Conservation (phyloP, 2,888 invertebrate species). For the Dryobotodes eremita region DNA sequence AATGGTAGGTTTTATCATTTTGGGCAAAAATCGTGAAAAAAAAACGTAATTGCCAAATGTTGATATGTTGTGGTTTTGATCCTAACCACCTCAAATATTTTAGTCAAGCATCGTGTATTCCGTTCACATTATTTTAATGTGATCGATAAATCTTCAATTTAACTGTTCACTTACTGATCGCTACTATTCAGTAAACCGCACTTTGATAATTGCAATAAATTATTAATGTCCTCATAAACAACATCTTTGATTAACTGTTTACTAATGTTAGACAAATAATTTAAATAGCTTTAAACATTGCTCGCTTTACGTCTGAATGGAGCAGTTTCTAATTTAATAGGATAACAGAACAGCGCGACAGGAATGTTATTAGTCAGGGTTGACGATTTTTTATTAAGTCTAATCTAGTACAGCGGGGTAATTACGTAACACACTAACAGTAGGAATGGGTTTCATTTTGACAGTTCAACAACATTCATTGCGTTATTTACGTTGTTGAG, state of each 20-base stretch:
- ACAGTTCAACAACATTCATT: too few species aligned
- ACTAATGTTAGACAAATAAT: conserved; percentile 54
- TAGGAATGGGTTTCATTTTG: too few species aligned
- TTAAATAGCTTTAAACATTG: conserved; percentile 50
- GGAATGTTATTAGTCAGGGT: conserved; percentile 51
- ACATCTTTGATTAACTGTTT: conserved; percentile 50
- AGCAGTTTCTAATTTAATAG: conserved; percentile 55
- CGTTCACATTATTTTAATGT: conserved; percentile 16
- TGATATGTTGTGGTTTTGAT: too few species aligned
- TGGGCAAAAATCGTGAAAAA: too few species aligned
- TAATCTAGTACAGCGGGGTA: neutral
- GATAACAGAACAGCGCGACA: conserved; percentile 63
- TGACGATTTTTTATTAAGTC: conserved; percentile 14
- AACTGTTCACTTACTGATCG: conserved; percentile 28
- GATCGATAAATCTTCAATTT: conserved; percentile 39
- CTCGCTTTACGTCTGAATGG: conserved; percentile 39
- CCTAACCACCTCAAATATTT: neutral
- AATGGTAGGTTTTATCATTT: too few species aligned
- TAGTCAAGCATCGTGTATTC: neutral
- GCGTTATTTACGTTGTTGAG: too few species aligned
- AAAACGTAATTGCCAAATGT: too few species aligned
- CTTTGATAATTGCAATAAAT: conserved; percentile 55
- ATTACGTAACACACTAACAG: neutral
- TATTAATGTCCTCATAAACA: conserved; percentile 50
- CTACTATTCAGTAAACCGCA: conserved; percentile 32